phyloP scores from a whole-genome alignment of 2,888 invertebrate genomes.

The Leptarthrus brevirostris region DNA sequence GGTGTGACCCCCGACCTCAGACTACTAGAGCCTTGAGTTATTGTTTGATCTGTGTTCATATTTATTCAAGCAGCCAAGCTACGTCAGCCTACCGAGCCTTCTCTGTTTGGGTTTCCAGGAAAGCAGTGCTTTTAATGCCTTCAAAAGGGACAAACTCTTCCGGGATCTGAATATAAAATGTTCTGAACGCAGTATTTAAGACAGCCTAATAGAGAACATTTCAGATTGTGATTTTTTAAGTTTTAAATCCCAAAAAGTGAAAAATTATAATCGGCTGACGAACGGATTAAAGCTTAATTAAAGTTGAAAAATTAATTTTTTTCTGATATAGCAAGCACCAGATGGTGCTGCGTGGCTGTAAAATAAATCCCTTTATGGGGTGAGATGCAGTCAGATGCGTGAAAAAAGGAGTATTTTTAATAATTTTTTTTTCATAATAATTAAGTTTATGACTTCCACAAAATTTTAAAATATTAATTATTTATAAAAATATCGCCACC shows the following conservation, averaged over 20 bases:
- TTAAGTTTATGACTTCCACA: no score
- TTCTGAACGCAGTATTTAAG: not conserved
- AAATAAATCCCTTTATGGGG: no score
- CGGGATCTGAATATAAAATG: conserved; percentile 43
- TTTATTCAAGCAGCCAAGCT: conserved; percentile 22
- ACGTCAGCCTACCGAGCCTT: not conserved
- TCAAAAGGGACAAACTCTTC: conserved; percentile 41
- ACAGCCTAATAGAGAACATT: conserved; percentile 11
- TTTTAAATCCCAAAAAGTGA: not conserved
- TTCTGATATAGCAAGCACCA: no score
- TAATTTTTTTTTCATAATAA: no score
- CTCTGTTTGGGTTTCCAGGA: not conserved
- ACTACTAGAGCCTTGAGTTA: conserved; percentile 39
- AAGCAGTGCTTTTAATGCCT: conserved; percentile 25
- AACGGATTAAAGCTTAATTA: no score
- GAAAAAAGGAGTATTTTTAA: no score
- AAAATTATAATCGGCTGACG: not conserved
- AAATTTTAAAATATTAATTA: no score
- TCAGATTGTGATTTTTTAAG: not conserved
- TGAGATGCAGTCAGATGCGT: no score
- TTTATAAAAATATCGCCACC: no score
- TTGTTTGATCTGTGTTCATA: conserved; percentile 46
- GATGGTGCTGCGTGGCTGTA: no score
- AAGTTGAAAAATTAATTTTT: no score
- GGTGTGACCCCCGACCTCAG: not conserved